Conservation (phyloP, 2,113 vertebrate species). For the Mungos mungo region DNA sequence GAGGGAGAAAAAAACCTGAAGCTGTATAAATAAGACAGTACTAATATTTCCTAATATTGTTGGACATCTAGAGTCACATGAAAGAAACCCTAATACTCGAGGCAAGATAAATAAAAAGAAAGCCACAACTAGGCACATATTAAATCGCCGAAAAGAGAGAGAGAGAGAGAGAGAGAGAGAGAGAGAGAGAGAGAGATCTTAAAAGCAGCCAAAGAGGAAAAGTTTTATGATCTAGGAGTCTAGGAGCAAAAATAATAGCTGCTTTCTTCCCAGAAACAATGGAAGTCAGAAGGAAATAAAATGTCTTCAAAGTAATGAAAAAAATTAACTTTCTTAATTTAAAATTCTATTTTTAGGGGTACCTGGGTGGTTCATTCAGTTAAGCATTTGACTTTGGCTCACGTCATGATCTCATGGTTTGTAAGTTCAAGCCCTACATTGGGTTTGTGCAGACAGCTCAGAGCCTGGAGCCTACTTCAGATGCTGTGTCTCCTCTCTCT, state of each 20-base stretch:
- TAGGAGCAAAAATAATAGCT: neutral
- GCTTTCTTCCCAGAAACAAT: neutral
- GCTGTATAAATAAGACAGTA: neutral
- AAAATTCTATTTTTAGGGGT: neutral
- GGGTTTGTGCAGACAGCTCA: too few species aligned
- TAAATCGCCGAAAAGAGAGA: neutral
- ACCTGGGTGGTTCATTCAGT: too few species aligned
- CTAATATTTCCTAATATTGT: neutral
- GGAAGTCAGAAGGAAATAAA: neutral
- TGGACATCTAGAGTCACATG: neutral
- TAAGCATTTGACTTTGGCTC: too few species aligned
- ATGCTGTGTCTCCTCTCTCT: too few species aligned
- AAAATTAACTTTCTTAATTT: neutral
- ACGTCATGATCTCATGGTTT: too few species aligned
- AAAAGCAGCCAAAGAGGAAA: neutral
- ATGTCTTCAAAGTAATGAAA: neutral
- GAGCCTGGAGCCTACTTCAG: too few species aligned
- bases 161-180: neutral
- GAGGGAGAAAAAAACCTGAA: neutral
- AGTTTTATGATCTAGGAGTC: neutral
- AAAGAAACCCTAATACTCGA: neutral
- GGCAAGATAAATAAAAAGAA: neutral
- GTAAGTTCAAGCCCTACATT: too few species aligned
- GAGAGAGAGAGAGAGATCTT: neutral
- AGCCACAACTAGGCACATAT: neutral